A percentile compares a stretch with the other conserved stretches of the same genome.
phyloP scores from a whole-genome alignment of 2,888 invertebrate genomes.

The Hirtodrosophila cameraria region DNA sequence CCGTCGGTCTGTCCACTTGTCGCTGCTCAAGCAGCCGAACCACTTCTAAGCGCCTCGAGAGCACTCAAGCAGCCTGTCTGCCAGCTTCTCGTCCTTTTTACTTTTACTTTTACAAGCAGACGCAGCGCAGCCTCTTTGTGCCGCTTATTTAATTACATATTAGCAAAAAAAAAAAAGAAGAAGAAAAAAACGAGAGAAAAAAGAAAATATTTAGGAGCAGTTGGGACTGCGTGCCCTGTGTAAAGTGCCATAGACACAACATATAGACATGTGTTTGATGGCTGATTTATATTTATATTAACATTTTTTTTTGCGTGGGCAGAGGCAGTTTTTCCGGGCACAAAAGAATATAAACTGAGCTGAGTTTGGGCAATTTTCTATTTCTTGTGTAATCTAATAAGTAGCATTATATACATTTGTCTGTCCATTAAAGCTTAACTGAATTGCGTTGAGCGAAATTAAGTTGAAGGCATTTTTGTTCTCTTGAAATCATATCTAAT shows the following conservation, averaged over 20 bases:
- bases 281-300: conserved; percentile 55
- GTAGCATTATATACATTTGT: not conserved
- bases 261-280: conserved; percentile 56
- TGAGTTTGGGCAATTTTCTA: conserved; percentile 25
- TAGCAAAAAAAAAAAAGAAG: conserved; percentile 55
- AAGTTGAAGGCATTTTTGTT: no score
- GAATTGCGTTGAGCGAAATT: conserved; percentile 14
- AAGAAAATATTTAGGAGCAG: conserved; percentile 8
- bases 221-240: conserved; percentile 21
- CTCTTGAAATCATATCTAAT: no score
- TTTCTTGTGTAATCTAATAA: conserved; percentile 13
- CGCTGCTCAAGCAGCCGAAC: conserved; percentile 59
- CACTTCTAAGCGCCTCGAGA: conserved; percentile 68
- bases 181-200: conserved; percentile 1
- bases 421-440: not conserved
- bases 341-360: conserved; percentile 2
- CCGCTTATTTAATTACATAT: conserved; percentile 77
- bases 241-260: conserved; percentile 43
- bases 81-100: conserved; percentile 23
- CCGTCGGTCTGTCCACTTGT: conserved; percentile 12
- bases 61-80: conserved; percentile 46
- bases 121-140: conserved; percentile 62
- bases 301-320: conserved; percentile 42
- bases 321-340: not conserved
- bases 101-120: conserved; percentile 47